These are phyloP conservation scores for Nomada flava DNA, from an alignment of 2,888 invertebrate species.

Conservation along the genomic window DNA sequence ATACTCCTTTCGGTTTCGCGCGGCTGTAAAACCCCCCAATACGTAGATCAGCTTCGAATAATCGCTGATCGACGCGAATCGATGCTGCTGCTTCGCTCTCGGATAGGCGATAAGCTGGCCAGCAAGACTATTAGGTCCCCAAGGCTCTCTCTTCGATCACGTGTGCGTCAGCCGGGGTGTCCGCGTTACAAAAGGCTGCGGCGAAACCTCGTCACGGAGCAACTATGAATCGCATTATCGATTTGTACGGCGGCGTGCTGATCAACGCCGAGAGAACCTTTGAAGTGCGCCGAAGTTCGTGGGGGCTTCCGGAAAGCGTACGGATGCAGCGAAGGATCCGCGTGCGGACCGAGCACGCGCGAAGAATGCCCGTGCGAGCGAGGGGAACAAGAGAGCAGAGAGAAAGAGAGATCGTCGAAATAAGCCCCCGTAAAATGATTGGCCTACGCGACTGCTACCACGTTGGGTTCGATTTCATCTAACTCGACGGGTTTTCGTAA, in stretches of 20 bases:
- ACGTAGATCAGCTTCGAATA: not conserved
- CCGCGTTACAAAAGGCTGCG: constrained; percentile 50
- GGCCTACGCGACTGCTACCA: constrained; percentile 70
- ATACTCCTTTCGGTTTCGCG: not conserved
- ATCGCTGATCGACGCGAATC: not conserved
- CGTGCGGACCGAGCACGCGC: constrained; percentile 70
- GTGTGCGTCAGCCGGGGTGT: constrained; percentile 24
- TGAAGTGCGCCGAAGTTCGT: constrained; percentile 72
- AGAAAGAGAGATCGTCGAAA: constrained; percentile 67
- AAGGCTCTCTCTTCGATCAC: constrained; percentile 20
- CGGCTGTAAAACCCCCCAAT: not conserved
- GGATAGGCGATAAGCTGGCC: not conserved
- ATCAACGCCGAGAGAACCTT: constrained; percentile 71
- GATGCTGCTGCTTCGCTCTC: constrained; percentile 8
- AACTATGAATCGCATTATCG: constrained; percentile 76
- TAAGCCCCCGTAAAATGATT: constrained; percentile 75
- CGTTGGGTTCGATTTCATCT: constrained; percentile 62
- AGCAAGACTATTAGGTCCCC: not conserved
- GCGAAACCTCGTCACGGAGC: constrained; percentile 59
- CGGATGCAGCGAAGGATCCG: constrained; percentile 61
- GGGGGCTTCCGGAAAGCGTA: constrained; percentile 74
- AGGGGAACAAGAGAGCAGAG: not conserved
- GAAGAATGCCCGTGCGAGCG: constrained; percentile 68
- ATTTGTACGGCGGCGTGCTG: constrained; percentile 70
- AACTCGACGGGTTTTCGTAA: constrained; percentile 49